Evolutionary conservation across 2,113 vertebrate genomes (phyloP).

Genomic region (Crotalus helleri): DNA sequence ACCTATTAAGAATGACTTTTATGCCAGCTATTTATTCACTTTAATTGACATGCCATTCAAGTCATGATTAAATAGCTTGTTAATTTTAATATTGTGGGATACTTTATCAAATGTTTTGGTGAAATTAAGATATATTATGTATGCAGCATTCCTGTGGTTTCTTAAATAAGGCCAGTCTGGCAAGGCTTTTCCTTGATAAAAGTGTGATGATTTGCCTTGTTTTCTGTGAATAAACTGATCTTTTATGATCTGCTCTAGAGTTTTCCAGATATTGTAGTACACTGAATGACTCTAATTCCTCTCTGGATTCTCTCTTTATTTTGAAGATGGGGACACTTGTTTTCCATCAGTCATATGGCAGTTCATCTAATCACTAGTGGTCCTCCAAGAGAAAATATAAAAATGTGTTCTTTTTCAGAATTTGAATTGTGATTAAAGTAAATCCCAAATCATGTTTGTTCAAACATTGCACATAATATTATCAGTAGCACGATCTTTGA

Average conservation of each 20-base stretch:
- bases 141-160: background rate
- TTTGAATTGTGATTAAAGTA: conserved; percentile 59
- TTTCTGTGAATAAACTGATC: background rate
- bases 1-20: background rate
- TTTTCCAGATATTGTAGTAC: background rate
- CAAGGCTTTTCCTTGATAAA: background rate
- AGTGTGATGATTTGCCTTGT: background rate
- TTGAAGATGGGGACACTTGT: background rate
- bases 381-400: background rate
- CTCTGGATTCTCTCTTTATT: background rate
- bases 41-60: background rate
- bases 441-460: conserved; percentile 59
- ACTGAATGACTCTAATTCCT: background rate
- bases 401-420: conserved; percentile 43
- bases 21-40: background rate
- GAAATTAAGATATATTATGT: background rate
- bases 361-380: background rate
- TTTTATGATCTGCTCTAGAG: background rate
- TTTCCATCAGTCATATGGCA: background rate
- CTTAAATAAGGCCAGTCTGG: background rate
- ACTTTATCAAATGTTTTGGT: background rate
- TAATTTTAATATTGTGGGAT: background rate
- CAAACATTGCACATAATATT: conserved; percentile 44
- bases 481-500: conserved; percentile 26
- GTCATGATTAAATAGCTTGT: background rate